Conservation (phyloP, 2,113 vertebrate genomes). For the Chauna torquata region DNA sequence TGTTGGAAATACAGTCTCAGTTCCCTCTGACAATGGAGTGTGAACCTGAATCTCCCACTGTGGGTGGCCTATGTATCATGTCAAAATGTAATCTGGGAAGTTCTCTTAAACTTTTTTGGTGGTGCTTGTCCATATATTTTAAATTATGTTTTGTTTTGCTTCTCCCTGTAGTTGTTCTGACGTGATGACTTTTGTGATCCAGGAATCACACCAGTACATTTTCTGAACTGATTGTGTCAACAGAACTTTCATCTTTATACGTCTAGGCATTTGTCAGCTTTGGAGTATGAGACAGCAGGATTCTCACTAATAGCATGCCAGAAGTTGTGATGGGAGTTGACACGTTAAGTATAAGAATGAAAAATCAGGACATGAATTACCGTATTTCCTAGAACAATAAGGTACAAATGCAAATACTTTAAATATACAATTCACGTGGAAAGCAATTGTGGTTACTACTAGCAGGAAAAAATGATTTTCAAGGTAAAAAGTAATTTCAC, state of each 20-base stretch:
- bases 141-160: not conserved
- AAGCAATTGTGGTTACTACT: not conserved
- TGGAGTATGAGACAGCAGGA: not conserved
- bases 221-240: not conserved
- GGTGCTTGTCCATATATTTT: not conserved
- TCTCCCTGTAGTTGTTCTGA: not conserved
- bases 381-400: not conserved
- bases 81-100: not conserved
- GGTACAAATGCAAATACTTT: not conserved
- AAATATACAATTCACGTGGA: not conserved
- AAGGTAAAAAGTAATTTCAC: not conserved
- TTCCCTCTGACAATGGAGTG: not conserved
- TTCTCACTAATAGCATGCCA: not conserved
- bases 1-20: not conserved
- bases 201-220: not conserved
- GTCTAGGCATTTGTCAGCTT: not conserved
- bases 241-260: not conserved
- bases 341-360: not conserved
- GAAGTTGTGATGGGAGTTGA: not conserved
- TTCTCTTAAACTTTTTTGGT: not conserved
- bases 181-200: not conserved
- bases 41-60: not conserved
- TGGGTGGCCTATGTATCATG: rapidly evolving
- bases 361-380: not conserved
- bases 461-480: not conserved